Conservation (phyloP, 1,140 invertebrate species). For the Drosophila truncata region DNA sequence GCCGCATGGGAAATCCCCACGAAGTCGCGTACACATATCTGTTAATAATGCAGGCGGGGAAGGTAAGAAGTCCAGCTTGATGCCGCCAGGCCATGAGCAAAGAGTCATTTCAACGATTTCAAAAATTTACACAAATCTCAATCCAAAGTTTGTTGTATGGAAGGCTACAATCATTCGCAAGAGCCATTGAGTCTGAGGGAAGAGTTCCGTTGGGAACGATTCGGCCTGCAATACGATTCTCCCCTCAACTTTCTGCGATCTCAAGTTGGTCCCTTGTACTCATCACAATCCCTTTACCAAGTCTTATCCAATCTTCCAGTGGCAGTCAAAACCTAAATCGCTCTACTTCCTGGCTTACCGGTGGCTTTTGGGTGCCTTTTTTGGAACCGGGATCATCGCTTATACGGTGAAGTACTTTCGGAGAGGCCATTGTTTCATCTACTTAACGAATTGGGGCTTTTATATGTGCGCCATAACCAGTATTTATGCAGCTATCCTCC, state of each 20-base stretch:
- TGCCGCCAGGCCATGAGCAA: conserved; percentile 19
- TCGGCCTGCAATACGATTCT: conserved; percentile 32
- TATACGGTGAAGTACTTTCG: conserved; percentile 9
- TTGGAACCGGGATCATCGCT: conserved; percentile 17
- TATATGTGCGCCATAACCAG: conserved; percentile 43
- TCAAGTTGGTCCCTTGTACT: conserved; percentile 32
- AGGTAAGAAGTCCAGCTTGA: conserved; percentile 47
- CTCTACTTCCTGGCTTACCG: conserved; percentile 50
- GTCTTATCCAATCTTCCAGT: conserved; percentile 24
- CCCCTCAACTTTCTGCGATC: conserved; percentile 49
- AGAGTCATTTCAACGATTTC: conserved; percentile 14
- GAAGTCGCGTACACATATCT: conserved; percentile 49
- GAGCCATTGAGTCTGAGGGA: conserved; percentile 29
- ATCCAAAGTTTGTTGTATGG: neutral
- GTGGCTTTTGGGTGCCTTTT: conserved; percentile 46
- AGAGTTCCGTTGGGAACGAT: conserved; percentile 14
- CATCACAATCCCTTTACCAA: neutral
- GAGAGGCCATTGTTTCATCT: conserved; percentile 49
- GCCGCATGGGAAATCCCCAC: conserved; percentile 43
- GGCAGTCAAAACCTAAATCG: conserved; percentile 42
- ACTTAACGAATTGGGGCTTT: conserved; percentile 62
- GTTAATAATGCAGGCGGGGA: conserved; percentile 69
- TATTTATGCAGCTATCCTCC: conserved; percentile 34
- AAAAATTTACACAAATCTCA: neutral
- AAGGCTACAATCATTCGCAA: conserved; percentile 1